Evolutionary conservation across 2,113 vertebrate species (phyloP), one percentile per base, ranked within the genome.

Genomic region (Pyxicephalus adspersus): DNA sequence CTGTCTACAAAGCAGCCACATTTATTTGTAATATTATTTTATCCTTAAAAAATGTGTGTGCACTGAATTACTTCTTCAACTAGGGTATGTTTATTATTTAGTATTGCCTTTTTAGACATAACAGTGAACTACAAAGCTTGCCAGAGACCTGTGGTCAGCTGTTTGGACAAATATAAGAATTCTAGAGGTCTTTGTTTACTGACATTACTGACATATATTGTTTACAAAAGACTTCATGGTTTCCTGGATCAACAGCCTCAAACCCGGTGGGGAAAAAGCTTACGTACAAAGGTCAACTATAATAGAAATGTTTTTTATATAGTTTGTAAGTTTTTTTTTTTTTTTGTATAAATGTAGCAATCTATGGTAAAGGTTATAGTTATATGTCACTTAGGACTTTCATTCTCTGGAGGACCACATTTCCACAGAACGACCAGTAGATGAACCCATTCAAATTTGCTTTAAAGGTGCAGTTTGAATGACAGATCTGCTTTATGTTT

Each of bases 121-220:
- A 65, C 76, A 77, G 55, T 50, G 58, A 60, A 52, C 29, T 11
- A 29, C 65, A 0, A 2, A 55, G 50, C n/a, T 17, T 65, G 76
- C 25, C 76, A 77, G 51, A 77, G 65, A 77, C 50, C 18, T 55
- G 51, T 65, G 45, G 61, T 77, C 61, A 54, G 57, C 72, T 50
- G 55, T 60, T 60, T 61, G 72, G 29, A 77, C 63, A 31, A 54
- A 76, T 38, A 50, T 2, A 19, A 18, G 23, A 76, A 64, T 64
- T 22, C 38, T 28, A 76, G 60, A 64, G 45, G 15, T 28, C 61
- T 54, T 22, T 77, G 50, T 64, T 55, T 64, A 51, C 38, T 64
- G 34, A 51, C 60, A 52, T 28, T 64, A 50, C 34, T 64, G 38
- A 52, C 45, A 54, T 29, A 52, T 52, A 64, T 64, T 51, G 61